phyloP scores from a whole-genome alignment of 37 sponge, comb jelly and placozoan genomes.

The Beroe forskalii region DNA sequence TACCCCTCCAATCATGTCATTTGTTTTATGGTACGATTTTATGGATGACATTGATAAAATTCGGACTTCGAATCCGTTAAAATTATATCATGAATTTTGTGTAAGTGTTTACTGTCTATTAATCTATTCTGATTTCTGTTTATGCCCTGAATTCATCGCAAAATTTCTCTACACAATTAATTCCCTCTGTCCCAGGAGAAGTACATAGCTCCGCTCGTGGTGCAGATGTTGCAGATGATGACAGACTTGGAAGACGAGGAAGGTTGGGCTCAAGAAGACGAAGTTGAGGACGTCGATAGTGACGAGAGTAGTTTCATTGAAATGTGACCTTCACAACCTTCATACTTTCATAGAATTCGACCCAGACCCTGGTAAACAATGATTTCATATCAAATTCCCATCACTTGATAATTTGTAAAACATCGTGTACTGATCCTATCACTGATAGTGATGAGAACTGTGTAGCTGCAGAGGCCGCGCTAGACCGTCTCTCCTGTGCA shows the following conservation, averaged over 20 bases:
- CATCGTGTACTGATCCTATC: too few relatives aligned
- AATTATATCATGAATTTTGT: not conserved
- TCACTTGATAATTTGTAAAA: not conserved
- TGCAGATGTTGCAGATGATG: conserved; percentile 81
- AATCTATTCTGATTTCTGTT: too few relatives aligned
- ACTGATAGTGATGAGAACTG: conserved; percentile 56
- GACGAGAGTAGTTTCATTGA: conserved; percentile 66
- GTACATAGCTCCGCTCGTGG: conserved; percentile 67
- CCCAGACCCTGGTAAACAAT: too few relatives aligned
- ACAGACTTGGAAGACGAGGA: conserved; percentile 66
- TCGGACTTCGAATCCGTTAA: too few relatives aligned
- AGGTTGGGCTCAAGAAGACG: conserved; percentile 78
- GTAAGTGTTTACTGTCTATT: not conserved
- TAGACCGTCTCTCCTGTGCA: conserved; percentile 90
- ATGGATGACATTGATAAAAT: too few relatives aligned
- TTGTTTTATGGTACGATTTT: too few relatives aligned
- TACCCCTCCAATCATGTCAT: conserved; percentile 5
- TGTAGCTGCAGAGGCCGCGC: conserved; percentile 83
- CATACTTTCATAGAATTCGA: too few relatives aligned
- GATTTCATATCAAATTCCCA: not conserved
- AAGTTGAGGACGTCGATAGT: conserved; percentile 82
- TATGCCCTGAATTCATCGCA: too few relatives aligned
- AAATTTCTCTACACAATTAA: too few relatives aligned
- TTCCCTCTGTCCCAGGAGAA: too few relatives aligned
- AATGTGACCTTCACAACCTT: too few relatives aligned